These are phyloP conservation scores for Scolopax mira DNA, from an alignment of 2,113 vertebrate species.

Conservation along the genomic window DNA sequence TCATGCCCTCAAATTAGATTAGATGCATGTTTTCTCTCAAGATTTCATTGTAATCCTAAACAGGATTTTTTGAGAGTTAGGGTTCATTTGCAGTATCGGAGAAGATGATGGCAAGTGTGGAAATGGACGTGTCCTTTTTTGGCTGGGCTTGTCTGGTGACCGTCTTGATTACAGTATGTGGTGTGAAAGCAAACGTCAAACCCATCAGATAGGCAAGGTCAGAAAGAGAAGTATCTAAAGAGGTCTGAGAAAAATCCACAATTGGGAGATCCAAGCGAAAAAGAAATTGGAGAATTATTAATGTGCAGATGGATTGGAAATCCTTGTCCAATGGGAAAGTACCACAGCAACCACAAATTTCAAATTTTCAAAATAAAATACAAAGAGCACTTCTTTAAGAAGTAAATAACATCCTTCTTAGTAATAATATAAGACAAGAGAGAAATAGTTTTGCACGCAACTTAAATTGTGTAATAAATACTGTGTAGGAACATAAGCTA, in stretches of 20 bases:
- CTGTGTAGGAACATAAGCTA: conserved; percentile 36
- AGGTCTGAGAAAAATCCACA: conserved; percentile 10
- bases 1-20: not conserved
- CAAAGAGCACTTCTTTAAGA: not conserved
- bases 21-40: not conserved
- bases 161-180: not conserved
- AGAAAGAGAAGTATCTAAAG: not conserved
- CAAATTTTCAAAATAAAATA: not conserved
- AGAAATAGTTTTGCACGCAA: not conserved
- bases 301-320: not conserved
- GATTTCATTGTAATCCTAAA: not conserved
- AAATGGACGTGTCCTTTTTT: not conserved
- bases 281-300: not conserved
- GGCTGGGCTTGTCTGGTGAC: not conserved
- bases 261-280: not conserved
- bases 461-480: conserved; percentile 42
- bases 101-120: not conserved
- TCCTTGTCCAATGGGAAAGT: not conserved
- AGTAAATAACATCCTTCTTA: not conserved
- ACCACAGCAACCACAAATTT: conserved; percentile 1
- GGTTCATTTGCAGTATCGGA: not conserved
- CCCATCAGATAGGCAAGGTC: not conserved
- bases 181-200: not conserved
- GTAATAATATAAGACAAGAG: not conserved
- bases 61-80: not conserved